Evolutionary conservation across 2,113 vertebrate genomes (phyloP).

Genomic region (Peromyscus maniculatus): DNA sequence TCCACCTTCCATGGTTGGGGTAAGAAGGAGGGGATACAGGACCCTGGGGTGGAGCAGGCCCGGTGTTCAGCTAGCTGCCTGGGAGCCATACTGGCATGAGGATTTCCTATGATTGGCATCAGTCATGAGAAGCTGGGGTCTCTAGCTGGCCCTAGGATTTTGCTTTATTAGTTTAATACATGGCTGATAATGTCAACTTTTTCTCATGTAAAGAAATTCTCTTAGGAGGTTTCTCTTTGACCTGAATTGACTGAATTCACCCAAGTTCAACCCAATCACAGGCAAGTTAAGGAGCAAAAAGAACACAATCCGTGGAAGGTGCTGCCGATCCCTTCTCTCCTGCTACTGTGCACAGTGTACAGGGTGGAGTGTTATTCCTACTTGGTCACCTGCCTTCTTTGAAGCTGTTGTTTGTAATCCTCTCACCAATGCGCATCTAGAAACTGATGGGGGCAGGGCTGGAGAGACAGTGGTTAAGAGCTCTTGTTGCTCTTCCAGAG

Average conservation of each 20-base stretch:
- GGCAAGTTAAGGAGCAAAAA: not conserved
- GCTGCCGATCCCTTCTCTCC: not conserved
- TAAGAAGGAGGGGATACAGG: not conserved
- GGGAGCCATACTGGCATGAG: accelerated
- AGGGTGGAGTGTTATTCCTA: not conserved
- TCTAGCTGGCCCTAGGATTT: not conserved
- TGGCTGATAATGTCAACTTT: not conserved
- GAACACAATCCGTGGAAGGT: not conserved
- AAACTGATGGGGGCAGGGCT: not conserved
- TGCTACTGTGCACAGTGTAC: not conserved
- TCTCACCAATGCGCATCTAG: not conserved
- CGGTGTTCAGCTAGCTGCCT: not conserved
- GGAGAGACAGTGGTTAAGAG: not conserved
- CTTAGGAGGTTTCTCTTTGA: slow-evolving; percentile 1
- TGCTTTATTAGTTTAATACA: no score
- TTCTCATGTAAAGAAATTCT: not conserved
- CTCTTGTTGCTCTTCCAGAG: not conserved
- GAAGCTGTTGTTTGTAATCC: not conserved
- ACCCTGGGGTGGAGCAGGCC: not conserved
- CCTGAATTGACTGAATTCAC: not conserved
- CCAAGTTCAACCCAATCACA: not conserved
- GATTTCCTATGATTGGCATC: no score
- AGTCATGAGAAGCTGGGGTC: accelerated
- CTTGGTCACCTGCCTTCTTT: not conserved
- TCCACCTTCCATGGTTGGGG: not conserved